These are phyloP conservation scores for Sphaeramia orbicularis DNA, from an alignment of 2,797 vertebrate species.

Conservation along the genomic window DNA sequence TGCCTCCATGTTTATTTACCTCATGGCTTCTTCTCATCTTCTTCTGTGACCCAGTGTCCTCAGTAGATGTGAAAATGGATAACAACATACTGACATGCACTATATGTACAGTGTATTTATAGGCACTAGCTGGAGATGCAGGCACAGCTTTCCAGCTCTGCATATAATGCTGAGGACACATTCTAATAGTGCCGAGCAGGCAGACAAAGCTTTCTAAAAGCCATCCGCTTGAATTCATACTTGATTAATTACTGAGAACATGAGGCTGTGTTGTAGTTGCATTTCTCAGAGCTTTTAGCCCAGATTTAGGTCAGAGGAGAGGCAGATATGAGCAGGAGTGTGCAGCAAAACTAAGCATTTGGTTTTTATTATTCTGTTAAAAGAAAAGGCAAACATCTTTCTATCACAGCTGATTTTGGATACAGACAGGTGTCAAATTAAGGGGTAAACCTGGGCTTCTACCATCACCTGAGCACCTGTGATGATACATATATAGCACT, in stretches of 20 bases:
- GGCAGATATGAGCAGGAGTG: too few species aligned
- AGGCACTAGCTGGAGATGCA: constrained; percentile 19
- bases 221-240: constrained; percentile 8
- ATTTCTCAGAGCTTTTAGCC: constrained; percentile 7
- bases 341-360: too few species aligned
- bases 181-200: constrained; percentile 38
- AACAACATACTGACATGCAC: constrained; percentile 36
- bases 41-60: constrained; percentile 34
- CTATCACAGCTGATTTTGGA: too few species aligned
- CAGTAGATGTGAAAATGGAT: constrained; percentile 38
- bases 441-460: too few species aligned
- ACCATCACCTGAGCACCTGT: too few species aligned
- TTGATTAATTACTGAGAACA: constrained; percentile 24
- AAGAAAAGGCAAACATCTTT: too few species aligned
- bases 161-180: constrained; percentile 27
- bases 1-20: constrained; percentile 39
- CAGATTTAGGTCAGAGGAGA: background rate
- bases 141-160: constrained; percentile 32
- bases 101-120: constrained; percentile 43
- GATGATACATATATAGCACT: too few species aligned
- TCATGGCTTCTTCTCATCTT: constrained; percentile 43
- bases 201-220: constrained; percentile 11
- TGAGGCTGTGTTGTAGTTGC: background rate
- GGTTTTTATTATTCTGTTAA: too few species aligned
- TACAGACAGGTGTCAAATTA: too few species aligned